Conservation (phyloP, 64 coral and sea anemone genomes). For the Trachythela sp. region DNA sequence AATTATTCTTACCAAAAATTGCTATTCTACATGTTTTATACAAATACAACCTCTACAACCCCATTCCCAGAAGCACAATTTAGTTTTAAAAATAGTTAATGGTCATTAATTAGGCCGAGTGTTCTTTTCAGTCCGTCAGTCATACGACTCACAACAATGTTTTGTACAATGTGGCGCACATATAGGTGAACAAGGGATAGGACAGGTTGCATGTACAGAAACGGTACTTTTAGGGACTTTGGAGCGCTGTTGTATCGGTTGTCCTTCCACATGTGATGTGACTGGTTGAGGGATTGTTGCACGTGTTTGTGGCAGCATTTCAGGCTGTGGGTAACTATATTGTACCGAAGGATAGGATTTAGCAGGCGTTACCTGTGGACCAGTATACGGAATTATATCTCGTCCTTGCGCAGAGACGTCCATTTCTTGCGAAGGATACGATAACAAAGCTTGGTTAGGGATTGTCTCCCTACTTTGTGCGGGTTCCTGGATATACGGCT, state of each 20-base stretch:
- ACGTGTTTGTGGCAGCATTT: background rate
- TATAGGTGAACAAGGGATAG: conserved; percentile 8
- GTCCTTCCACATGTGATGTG: background rate
- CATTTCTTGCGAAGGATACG: background rate
- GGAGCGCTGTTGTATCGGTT: background rate
- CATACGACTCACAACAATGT: conserved; percentile 15
- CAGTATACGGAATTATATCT: background rate
- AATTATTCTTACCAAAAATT: too few relatives aligned
- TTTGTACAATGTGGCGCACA: conserved; percentile 1
- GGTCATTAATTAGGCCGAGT: background rate
- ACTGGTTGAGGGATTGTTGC: background rate
- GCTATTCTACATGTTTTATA: too few relatives aligned
- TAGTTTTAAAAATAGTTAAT: too few relatives aligned
- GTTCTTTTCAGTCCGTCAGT: background rate
- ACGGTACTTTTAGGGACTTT: background rate
- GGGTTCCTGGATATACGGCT: background rate
- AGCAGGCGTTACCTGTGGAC: background rate
- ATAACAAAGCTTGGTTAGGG: background rate
- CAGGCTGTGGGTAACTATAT: background rate
- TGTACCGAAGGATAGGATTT: background rate
- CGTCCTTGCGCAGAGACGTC: background rate
- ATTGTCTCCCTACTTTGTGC: background rate
- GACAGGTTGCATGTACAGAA: background rate
- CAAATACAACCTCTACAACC: too few relatives aligned
- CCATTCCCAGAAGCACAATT: too few relatives aligned